phyloP scores from a whole-genome alignment of 2,888 invertebrate genomes.

The Acrobasis repandana region DNA sequence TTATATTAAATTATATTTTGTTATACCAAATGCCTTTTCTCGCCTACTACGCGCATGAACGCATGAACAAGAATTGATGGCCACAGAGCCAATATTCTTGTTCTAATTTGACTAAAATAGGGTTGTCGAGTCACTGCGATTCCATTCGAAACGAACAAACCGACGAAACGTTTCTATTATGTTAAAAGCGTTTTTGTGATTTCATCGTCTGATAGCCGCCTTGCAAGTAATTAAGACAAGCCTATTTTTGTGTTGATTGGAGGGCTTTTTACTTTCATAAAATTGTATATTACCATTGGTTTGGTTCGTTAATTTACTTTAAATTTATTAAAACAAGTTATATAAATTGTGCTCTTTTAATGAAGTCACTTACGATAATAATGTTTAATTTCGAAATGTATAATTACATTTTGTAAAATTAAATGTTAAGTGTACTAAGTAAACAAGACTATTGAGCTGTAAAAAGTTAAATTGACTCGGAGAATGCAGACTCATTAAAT shows the following conservation, averaged over 20 bases:
- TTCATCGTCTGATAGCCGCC: neutral
- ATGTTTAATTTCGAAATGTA: neutral
- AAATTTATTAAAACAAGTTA: neutral
- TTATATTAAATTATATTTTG: too few species aligned
- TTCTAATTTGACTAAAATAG: neutral
- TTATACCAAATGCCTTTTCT: too few species aligned
- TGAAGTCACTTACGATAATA: neutral
- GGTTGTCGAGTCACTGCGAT: conserved; percentile 3
- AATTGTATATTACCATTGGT: neutral
- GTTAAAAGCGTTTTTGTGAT: conserved; percentile 20
- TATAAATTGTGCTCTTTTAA: neutral
- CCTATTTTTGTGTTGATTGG: neutral
- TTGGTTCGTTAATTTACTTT: neutral
- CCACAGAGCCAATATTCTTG: too few species aligned
- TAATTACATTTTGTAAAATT: neutral
- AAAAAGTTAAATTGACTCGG: conserved; percentile 25
- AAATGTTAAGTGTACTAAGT: neutral
- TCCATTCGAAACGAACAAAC: neutral
- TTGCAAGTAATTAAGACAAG: conserved; percentile 9
- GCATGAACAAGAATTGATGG: too few species aligned
- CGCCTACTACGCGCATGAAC: too few species aligned
- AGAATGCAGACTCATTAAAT: conserved; percentile 48
- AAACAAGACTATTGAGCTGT: conserved; percentile 20
- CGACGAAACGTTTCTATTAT: neutral
- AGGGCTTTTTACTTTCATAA: neutral